Base-by-base conservation (phyloP, 2,888 invertebrate species). In the Augochlorella aurata region DNA sequence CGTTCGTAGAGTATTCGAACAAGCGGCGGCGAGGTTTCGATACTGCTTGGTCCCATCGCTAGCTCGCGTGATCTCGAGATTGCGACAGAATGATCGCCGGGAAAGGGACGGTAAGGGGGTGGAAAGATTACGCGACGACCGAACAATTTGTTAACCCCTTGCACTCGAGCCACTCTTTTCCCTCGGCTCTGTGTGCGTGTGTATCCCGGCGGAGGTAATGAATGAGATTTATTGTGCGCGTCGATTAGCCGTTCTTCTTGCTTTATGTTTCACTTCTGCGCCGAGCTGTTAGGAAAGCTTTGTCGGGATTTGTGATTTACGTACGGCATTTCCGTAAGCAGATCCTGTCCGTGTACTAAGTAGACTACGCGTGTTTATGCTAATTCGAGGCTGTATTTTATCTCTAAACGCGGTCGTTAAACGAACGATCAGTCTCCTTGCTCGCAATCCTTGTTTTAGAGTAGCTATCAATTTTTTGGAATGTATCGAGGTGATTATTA, bases 201-300 rank as follows among this genome's bases (percentile, higher is more conserved):
- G 47, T 7, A 77, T 29, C 49, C 61, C 16, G 24, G 49, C 24
- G 38, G 44, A 71, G 80, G 65, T 81, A 81, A 81, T 80, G 73
- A 81, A 81, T 79, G 81, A 81, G 80, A 80, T 81, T 81, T 81
- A 81, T 79, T 50, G 81, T 49, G 49, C 54, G 73, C 80, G 81
- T 81, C 81, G 81, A 81, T 81, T 81, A 81, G 81, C 47, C 54
- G 73, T 73, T 54, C 72, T 63, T 73, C 80, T 80, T 68, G 80
- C 73, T 79, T 73, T 54, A 73, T 63, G 80, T 73, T 79, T 79
- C 68, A 68, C 52, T 63, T 38, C 49, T 47, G 71, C 21, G 54
- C 44, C 54, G 16, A 18, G 44, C 21, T 67, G 68, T 81, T 81
- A 50, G 69, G 81, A 81, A 79, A 80, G 69, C 73, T 69, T 29